Conservation (phyloP, 2,888 invertebrate genomes). For the Dendrolimus houi region DNA sequence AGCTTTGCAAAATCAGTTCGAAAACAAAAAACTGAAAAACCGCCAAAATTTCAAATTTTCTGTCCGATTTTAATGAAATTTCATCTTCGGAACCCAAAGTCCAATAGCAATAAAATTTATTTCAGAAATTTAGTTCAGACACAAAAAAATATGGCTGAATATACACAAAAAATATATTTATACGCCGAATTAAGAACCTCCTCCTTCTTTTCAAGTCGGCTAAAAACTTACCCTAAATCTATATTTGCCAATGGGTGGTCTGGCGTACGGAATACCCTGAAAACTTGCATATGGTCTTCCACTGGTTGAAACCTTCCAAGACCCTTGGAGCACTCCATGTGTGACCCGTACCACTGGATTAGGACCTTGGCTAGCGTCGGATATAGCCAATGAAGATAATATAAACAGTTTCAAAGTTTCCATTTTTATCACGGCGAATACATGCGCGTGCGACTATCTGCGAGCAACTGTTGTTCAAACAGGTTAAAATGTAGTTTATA, state of each 20-base stretch:
- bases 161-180: too few relatives aligned
- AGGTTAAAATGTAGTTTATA: too few relatives aligned
- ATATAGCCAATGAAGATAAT: slow-evolving; percentile 19
- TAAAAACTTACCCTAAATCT: slow-evolving; percentile 70
- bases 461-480: background rate
- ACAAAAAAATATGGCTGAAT: too few relatives aligned
- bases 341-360: slow-evolving; percentile 47
- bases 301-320: slow-evolving; percentile 53
- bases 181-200: too few relatives aligned
- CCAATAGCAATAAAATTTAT: too few relatives aligned
- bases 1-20: too few relatives aligned
- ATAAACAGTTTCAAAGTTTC: slow-evolving; percentile 25
- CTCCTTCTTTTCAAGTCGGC: too few relatives aligned
- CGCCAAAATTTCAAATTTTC: too few relatives aligned
- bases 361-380: slow-evolving; percentile 28
- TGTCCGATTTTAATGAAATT: too few relatives aligned
- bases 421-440: background rate
- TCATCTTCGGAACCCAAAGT: too few relatives aligned
- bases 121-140: too few relatives aligned
- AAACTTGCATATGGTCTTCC: slow-evolving; percentile 74
- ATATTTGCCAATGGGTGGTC: slow-evolving; percentile 78
- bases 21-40: too few relatives aligned
- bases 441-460: slow-evolving; percentile 24
- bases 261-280: slow-evolving; percentile 81
- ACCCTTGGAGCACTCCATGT: slow-evolving; percentile 48